Conservation (phyloP, 2,797 vertebrate genomes). For the Dryobates pubescens region DNA sequence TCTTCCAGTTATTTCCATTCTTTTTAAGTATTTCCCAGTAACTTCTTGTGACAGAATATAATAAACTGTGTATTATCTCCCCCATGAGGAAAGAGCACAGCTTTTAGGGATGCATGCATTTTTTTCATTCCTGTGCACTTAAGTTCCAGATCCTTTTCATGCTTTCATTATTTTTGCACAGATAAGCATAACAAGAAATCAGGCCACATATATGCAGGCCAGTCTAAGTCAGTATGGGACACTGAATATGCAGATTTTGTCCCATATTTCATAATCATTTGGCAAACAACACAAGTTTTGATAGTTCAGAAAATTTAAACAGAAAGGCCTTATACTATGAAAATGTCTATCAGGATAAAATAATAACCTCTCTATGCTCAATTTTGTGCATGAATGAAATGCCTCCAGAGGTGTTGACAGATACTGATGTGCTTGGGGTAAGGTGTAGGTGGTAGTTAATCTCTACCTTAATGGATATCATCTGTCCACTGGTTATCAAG, state of each 20-base stretch:
- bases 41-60: background rate
- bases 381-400: background rate
- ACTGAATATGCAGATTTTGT: slow-evolving; percentile 36
- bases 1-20: background rate
- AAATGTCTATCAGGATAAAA: background rate
- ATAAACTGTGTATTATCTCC: background rate
- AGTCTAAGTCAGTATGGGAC: background rate
- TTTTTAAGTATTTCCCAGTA: background rate
- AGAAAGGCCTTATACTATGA: background rate
- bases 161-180: background rate
- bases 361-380: background rate
- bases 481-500: background rate
- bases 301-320: slow-evolving; percentile 9
- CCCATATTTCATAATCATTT: background rate
- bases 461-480: background rate
- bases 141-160: background rate
- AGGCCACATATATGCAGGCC: background rate
- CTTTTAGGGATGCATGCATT: slow-evolving; percentile 3
- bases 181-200: background rate
- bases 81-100: background rate
- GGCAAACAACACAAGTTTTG: background rate
- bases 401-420: background rate
- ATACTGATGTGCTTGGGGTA: background rate
- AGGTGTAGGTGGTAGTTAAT: background rate
- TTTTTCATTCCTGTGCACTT: background rate